A percentile compares a stretch with the other conserved stretches of the same genome.
phyloP scores from a whole-genome alignment of 2,888 invertebrate species.

The Ditylenchus weischeri region DNA sequence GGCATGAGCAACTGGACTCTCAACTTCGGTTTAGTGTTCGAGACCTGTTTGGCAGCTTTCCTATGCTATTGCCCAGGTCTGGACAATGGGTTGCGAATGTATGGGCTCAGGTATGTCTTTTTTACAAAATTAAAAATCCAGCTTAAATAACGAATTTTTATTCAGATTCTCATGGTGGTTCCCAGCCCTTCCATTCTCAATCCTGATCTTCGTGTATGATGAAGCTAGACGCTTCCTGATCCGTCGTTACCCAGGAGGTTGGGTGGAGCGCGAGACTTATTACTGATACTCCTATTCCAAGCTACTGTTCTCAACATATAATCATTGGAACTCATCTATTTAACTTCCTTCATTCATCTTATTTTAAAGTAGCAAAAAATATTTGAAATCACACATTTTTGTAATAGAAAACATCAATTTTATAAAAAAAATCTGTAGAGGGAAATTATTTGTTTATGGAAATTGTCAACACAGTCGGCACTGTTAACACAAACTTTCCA shows the following conservation, averaged over 20 bases:
- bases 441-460: no score
- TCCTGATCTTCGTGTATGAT: conserved; percentile 97
- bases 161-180: conserved; percentile 97
- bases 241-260: conserved; percentile 92
- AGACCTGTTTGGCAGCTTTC: conserved; percentile 88
- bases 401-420: no score
- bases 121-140: not conserved
- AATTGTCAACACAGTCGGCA: no score
- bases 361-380: no score
- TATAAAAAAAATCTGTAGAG: no score
- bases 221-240: conserved; percentile 94
- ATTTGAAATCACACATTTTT: no score
- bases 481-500: no score
- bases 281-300: no score
- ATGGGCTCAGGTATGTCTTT: conserved; percentile 69
- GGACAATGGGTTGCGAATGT: conserved; percentile 95
- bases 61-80: conserved; percentile 92
- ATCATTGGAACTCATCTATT: no score
- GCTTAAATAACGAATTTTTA: not conserved
- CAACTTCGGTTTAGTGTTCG: conserved; percentile 89
- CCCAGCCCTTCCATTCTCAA: conserved; percentile 93
- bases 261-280: conserved; percentile 97
- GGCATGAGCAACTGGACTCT: conserved; percentile 79
- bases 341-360: no score
- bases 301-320: no score